A percentile compares a stretch with the other conserved stretches of the same genome.
These are phyloP conservation scores for Prorops nasuta DNA, from an alignment of 1,140 invertebrate genomes.

Conservation along the genomic window DNA sequence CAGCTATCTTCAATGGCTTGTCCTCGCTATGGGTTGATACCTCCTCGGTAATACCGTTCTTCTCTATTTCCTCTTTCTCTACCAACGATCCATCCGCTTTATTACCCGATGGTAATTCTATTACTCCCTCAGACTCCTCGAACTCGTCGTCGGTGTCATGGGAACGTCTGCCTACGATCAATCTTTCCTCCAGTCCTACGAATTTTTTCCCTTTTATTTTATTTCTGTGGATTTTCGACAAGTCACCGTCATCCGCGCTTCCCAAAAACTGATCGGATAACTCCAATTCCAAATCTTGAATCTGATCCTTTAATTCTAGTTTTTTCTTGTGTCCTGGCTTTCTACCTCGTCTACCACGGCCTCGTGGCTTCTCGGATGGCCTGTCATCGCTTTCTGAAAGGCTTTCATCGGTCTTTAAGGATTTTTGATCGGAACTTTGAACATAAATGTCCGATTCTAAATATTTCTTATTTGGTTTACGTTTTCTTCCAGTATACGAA, in stretches of 20 bases:
- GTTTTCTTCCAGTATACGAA: constrained; percentile 34
- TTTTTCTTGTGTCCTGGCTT: constrained; percentile 19
- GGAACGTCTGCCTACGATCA: neutral
- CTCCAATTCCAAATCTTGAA: constrained; percentile 28
- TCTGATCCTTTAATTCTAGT: constrained; percentile 4
- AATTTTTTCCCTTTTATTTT: constrained; percentile 3
- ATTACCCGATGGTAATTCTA: neutral
- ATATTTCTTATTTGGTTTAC: constrained; percentile 44
- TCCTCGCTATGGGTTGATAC: neutral
- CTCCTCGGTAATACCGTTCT: neutral
- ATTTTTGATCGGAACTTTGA: constrained; percentile 32
- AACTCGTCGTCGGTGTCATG: neutral
- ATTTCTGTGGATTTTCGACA: neutral
- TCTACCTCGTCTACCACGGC: constrained; percentile 26
- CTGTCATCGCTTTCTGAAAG: constrained; percentile 43
- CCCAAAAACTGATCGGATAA: constrained; percentile 24
- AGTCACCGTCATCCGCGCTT: constrained; percentile 7
- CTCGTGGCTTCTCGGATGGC: constrained; percentile 13
- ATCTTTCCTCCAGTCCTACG: constrained; percentile 10
- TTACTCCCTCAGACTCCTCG: neutral
- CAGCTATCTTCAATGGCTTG: neutral
- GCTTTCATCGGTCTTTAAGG: constrained; percentile 42
- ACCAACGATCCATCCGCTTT: neutral
- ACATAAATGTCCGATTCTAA: constrained; percentile 37
- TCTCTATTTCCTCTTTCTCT: neutral